These are phyloP conservation scores for Temnothorax ravouxi DNA, from an alignment of 2,888 invertebrate genomes.

Conservation along the genomic window DNA sequence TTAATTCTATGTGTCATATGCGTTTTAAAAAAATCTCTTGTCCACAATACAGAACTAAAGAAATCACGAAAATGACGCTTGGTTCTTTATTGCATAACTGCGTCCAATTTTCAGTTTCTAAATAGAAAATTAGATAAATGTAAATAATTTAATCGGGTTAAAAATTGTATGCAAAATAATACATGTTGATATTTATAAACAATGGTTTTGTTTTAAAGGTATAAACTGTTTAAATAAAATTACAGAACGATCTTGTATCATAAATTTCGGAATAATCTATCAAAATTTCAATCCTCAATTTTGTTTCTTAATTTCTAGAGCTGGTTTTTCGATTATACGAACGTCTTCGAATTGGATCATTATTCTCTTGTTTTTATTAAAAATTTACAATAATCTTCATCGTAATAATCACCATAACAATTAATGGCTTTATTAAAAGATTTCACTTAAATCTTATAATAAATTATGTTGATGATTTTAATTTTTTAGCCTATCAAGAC, in stretches of 20 bases:
- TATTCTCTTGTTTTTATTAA: neutral
- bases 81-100: too few relatives aligned
- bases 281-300: neutral
- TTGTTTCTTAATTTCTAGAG: neutral
- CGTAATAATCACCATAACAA: neutral
- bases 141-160: neutral
- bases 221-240: neutral
- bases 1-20: too few relatives aligned
- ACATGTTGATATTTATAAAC: neutral
- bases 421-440: neutral
- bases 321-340: neutral
- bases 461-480: neutral
- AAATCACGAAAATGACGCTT: too few relatives aligned
- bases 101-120: neutral
- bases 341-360: neutral
- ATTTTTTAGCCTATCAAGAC: neutral
- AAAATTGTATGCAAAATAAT: neutral
- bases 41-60: too few relatives aligned
- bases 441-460: constrained; percentile 1
- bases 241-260: neutral
- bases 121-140: neutral
- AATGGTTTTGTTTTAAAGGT: neutral
- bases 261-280: neutral
- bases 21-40: too few relatives aligned
- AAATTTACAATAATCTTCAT: neutral